These are phyloP conservation scores for Brachymystax lenok DNA, from an alignment of 2,797 vertebrate genomes.

Conservation along the genomic window DNA sequence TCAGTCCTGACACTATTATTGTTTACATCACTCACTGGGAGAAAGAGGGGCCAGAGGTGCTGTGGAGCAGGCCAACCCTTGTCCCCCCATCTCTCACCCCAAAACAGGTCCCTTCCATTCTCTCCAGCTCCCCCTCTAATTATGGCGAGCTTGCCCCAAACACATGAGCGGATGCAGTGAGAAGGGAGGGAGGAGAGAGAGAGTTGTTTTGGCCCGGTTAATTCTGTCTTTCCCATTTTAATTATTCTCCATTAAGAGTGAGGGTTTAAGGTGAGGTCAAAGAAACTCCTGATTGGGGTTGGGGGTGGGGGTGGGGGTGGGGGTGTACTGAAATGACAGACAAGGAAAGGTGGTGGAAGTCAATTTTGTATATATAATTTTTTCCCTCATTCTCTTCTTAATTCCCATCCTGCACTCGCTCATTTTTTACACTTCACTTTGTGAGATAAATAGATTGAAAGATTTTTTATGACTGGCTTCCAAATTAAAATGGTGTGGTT, in stretches of 20 bases:
- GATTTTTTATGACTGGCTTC: not conserved
- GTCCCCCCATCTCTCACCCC: slow-evolving; percentile 7
- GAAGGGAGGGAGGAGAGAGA: slow-evolving; percentile 18
- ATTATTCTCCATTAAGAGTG: not conserved
- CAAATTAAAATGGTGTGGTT: not conserved
- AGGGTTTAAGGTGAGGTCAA: not conserved
- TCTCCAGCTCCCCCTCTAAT: slow-evolving; percentile 52
- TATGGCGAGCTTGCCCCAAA: slow-evolving; percentile 62
- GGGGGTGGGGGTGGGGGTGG: not conserved
- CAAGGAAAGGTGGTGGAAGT: too few species aligned
- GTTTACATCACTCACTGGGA: slow-evolving; percentile 74
- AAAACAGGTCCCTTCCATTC: not conserved
- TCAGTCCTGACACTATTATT: slow-evolving; percentile 76
- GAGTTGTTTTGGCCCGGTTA: not conserved
- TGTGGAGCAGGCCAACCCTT: slow-evolving; percentile 62
- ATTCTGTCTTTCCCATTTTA: too few species aligned
- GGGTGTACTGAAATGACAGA: too few species aligned
- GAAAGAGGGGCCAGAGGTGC: slow-evolving; percentile 53
- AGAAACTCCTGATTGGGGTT: slow-evolving; percentile 1
- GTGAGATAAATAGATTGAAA: not conserved
- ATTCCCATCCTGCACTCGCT: not conserved
- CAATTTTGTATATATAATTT: not conserved
- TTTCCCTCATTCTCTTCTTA: not conserved
- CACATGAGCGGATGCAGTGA: slow-evolving; percentile 46
- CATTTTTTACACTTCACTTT: not conserved